Conservation (phyloP, 2,888 invertebrate species). For the Macaria notata region DNA sequence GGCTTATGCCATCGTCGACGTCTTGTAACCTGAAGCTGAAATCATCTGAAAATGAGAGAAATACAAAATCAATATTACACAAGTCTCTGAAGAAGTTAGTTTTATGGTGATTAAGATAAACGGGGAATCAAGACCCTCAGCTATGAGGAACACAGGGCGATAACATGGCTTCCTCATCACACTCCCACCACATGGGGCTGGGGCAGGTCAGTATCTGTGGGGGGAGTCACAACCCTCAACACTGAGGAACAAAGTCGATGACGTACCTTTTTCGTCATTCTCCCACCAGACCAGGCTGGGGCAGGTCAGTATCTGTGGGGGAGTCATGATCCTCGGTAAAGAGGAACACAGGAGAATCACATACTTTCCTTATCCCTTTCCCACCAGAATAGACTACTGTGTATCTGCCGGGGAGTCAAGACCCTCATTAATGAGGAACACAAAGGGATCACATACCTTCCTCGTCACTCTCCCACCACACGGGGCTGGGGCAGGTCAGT, state of each 20-base stretch:
- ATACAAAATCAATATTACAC: background rate
- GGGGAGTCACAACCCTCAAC: too few relatives aligned
- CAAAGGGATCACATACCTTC: conserved; percentile 46
- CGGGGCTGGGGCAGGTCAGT: conserved; percentile 70
- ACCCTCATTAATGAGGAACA: too few relatives aligned
- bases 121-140: too few relatives aligned
- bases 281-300: conserved; percentile 79
- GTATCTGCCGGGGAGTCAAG: too few relatives aligned
- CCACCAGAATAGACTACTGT: conserved; percentile 71
- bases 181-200: conserved; percentile 77
- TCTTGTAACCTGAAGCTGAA: background rate
- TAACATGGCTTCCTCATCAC: conserved; percentile 49
- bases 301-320: conserved; percentile 70
- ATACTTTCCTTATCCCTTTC: conserved; percentile 59
- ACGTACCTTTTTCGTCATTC: conserved; percentile 52
- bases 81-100: too few relatives aligned
- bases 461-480: conserved; percentile 68
- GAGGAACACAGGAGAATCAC: background rate
- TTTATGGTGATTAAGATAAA: too few relatives aligned
- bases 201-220: conserved; percentile 65
- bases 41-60: conserved; percentile 5
- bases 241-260: too few relatives aligned
- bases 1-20: background rate
- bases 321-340: too few relatives aligned
- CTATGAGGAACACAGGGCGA: too few relatives aligned